Evolutionary conservation across 1,140 invertebrate genomes (phyloP), one percentile per base, ranked within the genome.

Genomic region (Globodera rostochiensis): DNA sequence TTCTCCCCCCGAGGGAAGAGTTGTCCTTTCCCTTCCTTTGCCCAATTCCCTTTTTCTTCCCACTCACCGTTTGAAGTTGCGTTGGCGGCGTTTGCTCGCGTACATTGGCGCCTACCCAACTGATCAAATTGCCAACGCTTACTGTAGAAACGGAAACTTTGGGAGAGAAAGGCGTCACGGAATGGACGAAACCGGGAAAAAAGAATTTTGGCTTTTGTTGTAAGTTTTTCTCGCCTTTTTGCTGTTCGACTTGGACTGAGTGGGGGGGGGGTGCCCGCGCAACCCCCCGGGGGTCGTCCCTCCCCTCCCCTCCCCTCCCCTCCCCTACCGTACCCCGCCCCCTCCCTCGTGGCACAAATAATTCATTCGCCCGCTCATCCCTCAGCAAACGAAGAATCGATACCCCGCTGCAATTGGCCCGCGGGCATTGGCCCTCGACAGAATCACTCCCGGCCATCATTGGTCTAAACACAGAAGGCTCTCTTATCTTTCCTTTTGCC

Each of bases 1-100:
- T 13, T 1, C 21, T 6, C 69, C 21, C 46, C 2, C 67, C 3
- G 67, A 6, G 8, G 25, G 25, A 4, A 2, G 57, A 36, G 46
- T 71, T 47, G 69, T 25, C 25, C 69, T 8, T 71, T 21, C 21
- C 69, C 21, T 45, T 47, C 11, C 69, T 45, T 45, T 45, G 8
- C 3, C 67, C 67, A 11, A 1, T 8, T 69, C 36, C 66, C 2
- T 19, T 69, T 69, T n/a, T 69, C 67, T 19, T n/a, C 66, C n/a
- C 64, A 82, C 60, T 25, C 45, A 82, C 81, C 81, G 47, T 82
- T 82, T 82, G 64, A 82, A 82, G 74, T 82, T 82, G 71, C 81
- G 79, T 73, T 82, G 81, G 50, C 81, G 57, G 11, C 81, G 13
- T 82, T 82, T 82, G 11, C 60, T 82, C 15, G 81, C 80, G 46